phyloP scores from a whole-genome alignment of 2,797 vertebrate genomes.

The Hemitrygon akajei region DNA sequence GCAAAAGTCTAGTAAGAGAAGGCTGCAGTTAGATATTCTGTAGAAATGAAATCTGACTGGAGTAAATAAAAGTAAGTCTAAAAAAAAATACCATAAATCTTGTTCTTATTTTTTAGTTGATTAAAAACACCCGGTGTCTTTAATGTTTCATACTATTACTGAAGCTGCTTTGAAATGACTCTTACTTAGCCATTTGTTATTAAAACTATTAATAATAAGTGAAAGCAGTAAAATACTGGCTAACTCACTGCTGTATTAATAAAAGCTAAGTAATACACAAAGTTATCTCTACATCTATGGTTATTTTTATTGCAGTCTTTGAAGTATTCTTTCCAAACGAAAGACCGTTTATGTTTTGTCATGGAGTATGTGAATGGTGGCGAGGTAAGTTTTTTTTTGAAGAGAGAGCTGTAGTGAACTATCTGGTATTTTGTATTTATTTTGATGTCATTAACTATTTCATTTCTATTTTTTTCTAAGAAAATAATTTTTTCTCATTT shows the following conservation, averaged over 20 bases:
- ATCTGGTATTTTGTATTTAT: background rate
- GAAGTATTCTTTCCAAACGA: constrained; percentile 98
- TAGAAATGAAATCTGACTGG: background rate
- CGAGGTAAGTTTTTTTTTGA: constrained; percentile 68
- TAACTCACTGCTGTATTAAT: constrained; percentile 20
- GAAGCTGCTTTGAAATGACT: background rate
- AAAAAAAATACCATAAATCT: background rate
- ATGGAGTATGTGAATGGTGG: constrained; percentile 98
- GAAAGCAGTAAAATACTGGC: background rate
- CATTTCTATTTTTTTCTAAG: background rate
- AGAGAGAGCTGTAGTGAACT: background rate
- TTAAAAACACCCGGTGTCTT: background rate
- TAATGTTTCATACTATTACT: background rate
- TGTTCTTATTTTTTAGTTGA: background rate
- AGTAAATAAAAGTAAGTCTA: background rate
- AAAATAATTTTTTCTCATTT: background rate
- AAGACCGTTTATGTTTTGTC: constrained; percentile 95
- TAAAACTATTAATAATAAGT: background rate
- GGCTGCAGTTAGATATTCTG: background rate
- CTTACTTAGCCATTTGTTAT: background rate
- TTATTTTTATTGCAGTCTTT: constrained; percentile 78
- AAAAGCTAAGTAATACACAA: constrained; percentile 43
- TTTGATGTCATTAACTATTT: background rate
- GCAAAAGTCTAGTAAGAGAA: background rate
- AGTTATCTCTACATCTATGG: constrained; percentile 43